These are phyloP conservation scores for Himalopsyche tibetana DNA, from an alignment of 2,888 invertebrate species.

Conservation along the genomic window DNA sequence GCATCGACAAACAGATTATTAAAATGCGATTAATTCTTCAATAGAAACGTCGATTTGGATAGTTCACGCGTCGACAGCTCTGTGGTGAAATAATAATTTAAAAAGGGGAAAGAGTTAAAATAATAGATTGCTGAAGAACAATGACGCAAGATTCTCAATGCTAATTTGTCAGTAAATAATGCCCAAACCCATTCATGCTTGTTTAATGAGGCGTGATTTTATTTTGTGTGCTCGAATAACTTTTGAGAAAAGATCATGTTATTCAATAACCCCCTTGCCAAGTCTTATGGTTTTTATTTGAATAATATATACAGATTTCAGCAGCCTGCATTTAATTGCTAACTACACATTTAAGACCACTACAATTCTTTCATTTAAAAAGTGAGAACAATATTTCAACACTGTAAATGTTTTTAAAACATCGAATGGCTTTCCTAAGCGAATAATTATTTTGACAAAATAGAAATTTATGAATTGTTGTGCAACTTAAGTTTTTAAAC, in stretches of 20 bases:
- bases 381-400: neutral
- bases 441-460: too few relatives aligned
- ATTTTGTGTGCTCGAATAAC: slow-evolving; percentile 55
- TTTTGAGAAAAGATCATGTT: slow-evolving; percentile 40
- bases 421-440: too few relatives aligned
- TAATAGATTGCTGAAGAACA: slow-evolving; percentile 57
- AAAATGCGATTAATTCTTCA: slow-evolving; percentile 44
- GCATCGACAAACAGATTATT: slow-evolving; percentile 51
- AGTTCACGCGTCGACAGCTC: slow-evolving; percentile 62
- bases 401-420: too few relatives aligned
- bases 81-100: slow-evolving; percentile 27
- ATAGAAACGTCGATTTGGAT: slow-evolving; percentile 56
- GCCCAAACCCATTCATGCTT: slow-evolving; percentile 58
- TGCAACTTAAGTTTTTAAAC: too few relatives aligned
- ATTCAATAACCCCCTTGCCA: slow-evolving; percentile 1
- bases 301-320: slow-evolving; percentile 18
- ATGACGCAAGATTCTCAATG: slow-evolving; percentile 56
- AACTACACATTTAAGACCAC: neutral
- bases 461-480: too few relatives aligned
- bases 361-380: too few relatives aligned
- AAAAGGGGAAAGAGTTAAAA: slow-evolving; percentile 63
- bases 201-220: slow-evolving; percentile 64
- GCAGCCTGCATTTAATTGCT: slow-evolving; percentile 23
- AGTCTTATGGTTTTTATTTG: neutral
- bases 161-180: slow-evolving; percentile 65